These are phyloP conservation scores for Gallinago jamesoni DNA, from an alignment of 2,113 vertebrate species.

Conservation along the genomic window DNA sequence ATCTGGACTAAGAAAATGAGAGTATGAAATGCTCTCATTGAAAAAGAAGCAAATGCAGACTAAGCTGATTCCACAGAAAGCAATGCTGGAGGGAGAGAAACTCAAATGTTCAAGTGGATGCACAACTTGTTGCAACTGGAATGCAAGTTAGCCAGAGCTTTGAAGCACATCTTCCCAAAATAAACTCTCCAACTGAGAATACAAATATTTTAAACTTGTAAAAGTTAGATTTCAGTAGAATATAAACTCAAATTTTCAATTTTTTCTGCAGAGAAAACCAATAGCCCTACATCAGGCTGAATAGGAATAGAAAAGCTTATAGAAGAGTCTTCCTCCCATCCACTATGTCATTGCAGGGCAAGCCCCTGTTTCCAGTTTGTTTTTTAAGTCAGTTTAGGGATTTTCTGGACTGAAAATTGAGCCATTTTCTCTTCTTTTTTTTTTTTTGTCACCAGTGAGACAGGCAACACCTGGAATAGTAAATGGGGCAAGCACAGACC, in stretches of 20 bases:
- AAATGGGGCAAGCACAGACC: neutral
- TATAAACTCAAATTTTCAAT: neutral
- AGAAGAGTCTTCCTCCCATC: neutral
- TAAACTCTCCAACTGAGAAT: neutral
- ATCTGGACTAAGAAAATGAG: neutral
- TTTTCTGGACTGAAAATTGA: neutral
- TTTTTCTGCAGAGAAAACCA: neutral
- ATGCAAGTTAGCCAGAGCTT: neutral
- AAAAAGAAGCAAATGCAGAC: neutral
- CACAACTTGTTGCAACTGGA: neutral
- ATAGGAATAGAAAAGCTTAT: neutral
- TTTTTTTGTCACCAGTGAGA: neutral
- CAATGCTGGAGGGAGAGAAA: neutral
- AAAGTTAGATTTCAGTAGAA: neutral
- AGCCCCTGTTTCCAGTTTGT: neutral
- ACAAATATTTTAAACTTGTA: neutral
- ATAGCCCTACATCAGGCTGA: neutral
- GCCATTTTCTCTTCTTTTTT: neutral
- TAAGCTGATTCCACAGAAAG: neutral
- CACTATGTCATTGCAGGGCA: neutral
- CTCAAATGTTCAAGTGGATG: neutral
- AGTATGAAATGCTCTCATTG: neutral
- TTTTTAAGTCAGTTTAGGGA: neutral
- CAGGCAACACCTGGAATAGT: neutral
- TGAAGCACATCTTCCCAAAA: neutral